Evolutionary conservation across 1,140 invertebrate species (phyloP), one percentile per base, ranked within the genome.

Genomic region (Lordiphosa mommai): DNA sequence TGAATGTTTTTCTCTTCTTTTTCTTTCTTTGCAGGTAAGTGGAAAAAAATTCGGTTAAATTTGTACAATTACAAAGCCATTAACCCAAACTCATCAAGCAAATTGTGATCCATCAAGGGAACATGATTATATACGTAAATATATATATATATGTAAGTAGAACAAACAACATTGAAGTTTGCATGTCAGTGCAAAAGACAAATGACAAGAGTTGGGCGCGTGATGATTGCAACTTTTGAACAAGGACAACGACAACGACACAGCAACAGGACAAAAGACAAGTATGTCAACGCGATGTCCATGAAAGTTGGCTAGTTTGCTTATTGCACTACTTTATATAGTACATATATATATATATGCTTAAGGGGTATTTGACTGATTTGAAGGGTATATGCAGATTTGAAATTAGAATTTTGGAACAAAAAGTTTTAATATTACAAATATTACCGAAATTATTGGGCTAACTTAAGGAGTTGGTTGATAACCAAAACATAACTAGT

Each of bases 121-220:
- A 40, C 8, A 27, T 8, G 12, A 17, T 41, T 38, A 50, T 65
- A 60, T 43, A 60, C 6, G 1, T 23, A 6, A 0, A 23, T 6
- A 23, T 23, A 23, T 6, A 4, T 23, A 6, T 17, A 3, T 17
- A 17, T 17, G 20, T 23, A 23, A 1, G 6, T 23, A 4, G 20
- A 1, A 6, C 69, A 77, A 79, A 64, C 41, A 72, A 64, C 69
- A 72, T 79, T 37, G n/a, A 56, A 79, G 63, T 73, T 43, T 69
- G 50, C 64, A 56, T 71, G 73, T 68, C 73, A 79, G 46, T 60
- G 49, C 47, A 27, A 58, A 79, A 79, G 68, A 72, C 63, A 79
- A 72, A 77, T 64, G 73, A 72, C 49, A 72, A 59, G 63, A 52
- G 10, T 34, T 8, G 40, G 37, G 32, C 49, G 60, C 40, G 52